Evolutionary conservation across 2,797 vertebrate genomes (phyloP).

Genomic region (Melopsittacus undulatus): DNA sequence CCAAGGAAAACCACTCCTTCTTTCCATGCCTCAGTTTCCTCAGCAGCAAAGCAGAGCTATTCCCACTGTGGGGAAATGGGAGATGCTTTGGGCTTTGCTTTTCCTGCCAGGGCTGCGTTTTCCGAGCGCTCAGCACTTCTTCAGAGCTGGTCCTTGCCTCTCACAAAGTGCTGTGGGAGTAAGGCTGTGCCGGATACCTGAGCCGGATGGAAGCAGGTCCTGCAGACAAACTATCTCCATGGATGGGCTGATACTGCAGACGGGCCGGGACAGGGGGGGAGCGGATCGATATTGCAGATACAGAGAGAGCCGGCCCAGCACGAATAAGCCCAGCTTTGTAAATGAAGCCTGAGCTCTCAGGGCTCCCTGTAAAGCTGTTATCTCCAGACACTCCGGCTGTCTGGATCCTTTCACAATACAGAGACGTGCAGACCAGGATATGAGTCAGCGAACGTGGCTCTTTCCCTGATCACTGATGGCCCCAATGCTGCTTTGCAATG

Average conservation of each 20-base stretch:
- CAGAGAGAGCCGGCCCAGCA: background rate
- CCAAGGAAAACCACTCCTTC: background rate
- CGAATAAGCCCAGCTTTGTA: constrained; percentile 45
- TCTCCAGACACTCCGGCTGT: constrained; percentile 58
- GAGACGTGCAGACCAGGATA: constrained; percentile 55
- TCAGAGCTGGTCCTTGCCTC: background rate
- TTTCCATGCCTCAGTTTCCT: background rate
- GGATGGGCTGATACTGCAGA: constrained; percentile 22
- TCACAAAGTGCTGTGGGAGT: background rate
- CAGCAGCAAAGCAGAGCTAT: background rate
- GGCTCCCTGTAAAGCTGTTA: constrained; percentile 38
- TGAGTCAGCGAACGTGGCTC: constrained; percentile 62
- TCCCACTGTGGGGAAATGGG: fast-evolving
- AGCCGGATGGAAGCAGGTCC: constrained; percentile 24
- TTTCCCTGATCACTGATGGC: constrained; percentile 37
- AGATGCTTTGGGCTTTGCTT: background rate
- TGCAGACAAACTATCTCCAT: background rate
- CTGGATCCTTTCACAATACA: constrained; percentile 58
- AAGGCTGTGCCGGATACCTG: background rate
- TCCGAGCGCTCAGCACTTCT: background rate
- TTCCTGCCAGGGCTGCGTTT: background rate
- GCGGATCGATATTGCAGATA: constrained; percentile 13
- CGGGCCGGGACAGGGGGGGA: background rate
- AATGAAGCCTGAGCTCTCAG: constrained; percentile 36
- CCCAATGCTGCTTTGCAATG: background rate